Evolutionary conservation across 1,140 invertebrate species (phyloP), one percentile per base, ranked within the genome.

Genomic region (Galendromus occidentalis): DNA sequence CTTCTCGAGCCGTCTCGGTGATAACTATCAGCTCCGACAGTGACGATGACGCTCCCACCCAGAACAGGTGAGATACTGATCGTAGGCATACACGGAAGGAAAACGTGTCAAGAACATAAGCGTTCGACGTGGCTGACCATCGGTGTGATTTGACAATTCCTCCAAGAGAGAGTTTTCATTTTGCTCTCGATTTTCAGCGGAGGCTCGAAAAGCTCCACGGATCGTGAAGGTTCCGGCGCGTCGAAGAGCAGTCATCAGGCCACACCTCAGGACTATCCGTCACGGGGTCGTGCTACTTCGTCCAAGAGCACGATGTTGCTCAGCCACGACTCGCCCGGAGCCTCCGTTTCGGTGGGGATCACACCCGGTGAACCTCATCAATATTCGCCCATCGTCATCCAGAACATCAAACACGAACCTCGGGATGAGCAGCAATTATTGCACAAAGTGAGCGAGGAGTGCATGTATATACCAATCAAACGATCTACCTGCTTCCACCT

Each of bases 11-110:
- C 41, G 86, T 90, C n/a, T 93, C 90, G 59, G 89, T 94, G 67
- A 95, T 95, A 70, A 95, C 91, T 20, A 95, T 96, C 71, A 94
- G 90, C 41, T 92, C 94, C 73, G 92, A 90, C 72, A 91, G 94
- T 72, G 91, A 95, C 74, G 91, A 95, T 65, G 77, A 78, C 65
- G 70, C 69, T 28, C 30, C 51, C 12, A 59, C 51, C 17, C 51
- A 59, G 20, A 59, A 59, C 51, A 59, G 51, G 51, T 25, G 1
- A 33, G 51, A 20, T 59, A 44, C 42, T n/a, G n/a, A n/a, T n/a
- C n/a, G n/a, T n/a, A n/a, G n/a, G n/a, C n/a, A n/a, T n/a, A n/a
- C n/a, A n/a, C n/a, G 18, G 42, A 44, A 44, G 12, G 42, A 44
- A 44, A 44, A 44, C 12, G 18, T 12, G 18, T n/a, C 42, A 44